These are phyloP conservation scores for Stegana nigrithorax DNA, from an alignment of 2,888 invertebrate genomes.

Conservation along the genomic window DNA sequence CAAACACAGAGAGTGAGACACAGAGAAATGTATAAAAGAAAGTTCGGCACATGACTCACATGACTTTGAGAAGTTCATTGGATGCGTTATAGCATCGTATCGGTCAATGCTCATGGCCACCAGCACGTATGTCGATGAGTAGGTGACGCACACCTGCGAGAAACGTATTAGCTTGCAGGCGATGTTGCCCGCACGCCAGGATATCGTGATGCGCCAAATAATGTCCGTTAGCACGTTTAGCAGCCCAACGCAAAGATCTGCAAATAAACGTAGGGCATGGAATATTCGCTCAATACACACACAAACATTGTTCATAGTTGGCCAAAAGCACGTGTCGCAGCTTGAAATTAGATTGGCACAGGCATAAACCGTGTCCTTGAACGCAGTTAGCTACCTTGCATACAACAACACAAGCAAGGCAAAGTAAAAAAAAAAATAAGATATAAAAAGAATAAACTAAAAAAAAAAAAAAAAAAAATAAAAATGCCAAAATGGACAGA, in stretches of 20 bases:
- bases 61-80: conserved; percentile 94
- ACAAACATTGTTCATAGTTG: too few relatives aligned
- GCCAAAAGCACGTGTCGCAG: conserved; percentile 5
- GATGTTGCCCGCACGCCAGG: conserved; percentile 89
- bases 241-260: conserved; percentile 89
- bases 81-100: conserved; percentile 93
- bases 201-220: conserved; percentile 87
- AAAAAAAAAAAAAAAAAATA: too few relatives aligned
- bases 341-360: conserved; percentile 1
- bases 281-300: too few relatives aligned
- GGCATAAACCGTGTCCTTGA: too few relatives aligned
- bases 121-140: conserved; percentile 91
- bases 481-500: too few relatives aligned
- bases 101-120: conserved; percentile 93
- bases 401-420: too few relatives aligned
- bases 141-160: conserved; percentile 88
- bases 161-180: conserved; percentile 90
- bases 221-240: conserved; percentile 91
- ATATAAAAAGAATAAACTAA: too few relatives aligned
- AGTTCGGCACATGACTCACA: conserved; percentile 86
- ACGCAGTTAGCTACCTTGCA: too few relatives aligned
- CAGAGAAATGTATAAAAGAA: too few relatives aligned
- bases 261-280: conserved; percentile 54
- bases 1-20: neutral
- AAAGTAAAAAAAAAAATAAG: too few relatives aligned